A percentile compares a stretch with the other conserved stretches of the same genome.
Evolutionary conservation across 2,797 vertebrate genomes (phyloP).

Genomic region (Coregonus sp.): DNA sequence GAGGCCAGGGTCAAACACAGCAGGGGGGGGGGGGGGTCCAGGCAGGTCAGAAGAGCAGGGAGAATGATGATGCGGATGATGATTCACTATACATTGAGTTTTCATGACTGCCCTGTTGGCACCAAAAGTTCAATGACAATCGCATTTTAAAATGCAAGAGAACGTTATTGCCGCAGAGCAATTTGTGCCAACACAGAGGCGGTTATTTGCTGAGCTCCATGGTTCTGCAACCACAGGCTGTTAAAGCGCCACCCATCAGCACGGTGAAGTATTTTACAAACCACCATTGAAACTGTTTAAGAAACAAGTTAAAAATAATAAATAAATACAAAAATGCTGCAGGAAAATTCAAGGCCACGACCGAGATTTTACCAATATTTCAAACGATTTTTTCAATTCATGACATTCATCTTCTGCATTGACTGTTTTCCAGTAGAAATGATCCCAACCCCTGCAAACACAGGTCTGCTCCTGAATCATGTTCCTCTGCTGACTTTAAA

Average conservation of each 20-base stretch:
- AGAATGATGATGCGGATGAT: not conserved
- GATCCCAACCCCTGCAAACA: conserved; percentile 15
- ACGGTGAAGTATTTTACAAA: conserved; percentile 31
- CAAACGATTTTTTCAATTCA: not conserved
- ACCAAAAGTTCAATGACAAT: not conserved
- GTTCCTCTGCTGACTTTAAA: conserved; percentile 18
- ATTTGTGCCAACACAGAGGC: not conserved
- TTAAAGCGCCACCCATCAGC: conserved; percentile 23
- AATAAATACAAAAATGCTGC: not conserved
- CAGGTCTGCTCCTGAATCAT: conserved; percentile 33
- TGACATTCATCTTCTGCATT: not conserved
- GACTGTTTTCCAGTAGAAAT: not conserved
- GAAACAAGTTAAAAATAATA: conserved; percentile 10
- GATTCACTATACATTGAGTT: not conserved
- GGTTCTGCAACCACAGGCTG: not conserved
- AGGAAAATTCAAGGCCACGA: not conserved
- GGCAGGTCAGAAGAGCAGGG: not conserved
- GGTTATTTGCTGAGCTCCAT: not conserved
- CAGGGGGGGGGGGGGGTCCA: not conserved
- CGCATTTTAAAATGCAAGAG: too few relatives aligned
- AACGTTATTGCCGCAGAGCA: not conserved
- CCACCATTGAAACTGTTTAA: conserved; percentile 32
- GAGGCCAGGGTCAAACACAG: conserved; percentile 23
- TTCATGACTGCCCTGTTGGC: not conserved
- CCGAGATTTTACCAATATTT: not conserved